Base-by-base conservation (phyloP, 2,113 vertebrate genomes). In the Mugil cephalus region DNA sequence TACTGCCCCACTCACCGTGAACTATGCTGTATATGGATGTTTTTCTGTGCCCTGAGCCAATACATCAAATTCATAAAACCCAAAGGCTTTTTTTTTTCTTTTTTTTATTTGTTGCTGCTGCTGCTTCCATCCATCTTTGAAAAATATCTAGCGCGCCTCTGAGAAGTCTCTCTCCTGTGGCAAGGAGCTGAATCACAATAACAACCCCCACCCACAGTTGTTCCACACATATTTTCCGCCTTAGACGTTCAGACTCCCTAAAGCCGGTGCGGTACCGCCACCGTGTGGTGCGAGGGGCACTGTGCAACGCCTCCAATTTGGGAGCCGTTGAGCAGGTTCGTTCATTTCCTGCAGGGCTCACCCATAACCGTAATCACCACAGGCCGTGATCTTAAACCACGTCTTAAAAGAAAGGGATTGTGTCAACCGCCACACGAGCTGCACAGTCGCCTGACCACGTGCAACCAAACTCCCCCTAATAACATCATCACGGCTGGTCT, bases 121-220 rank as follows among this genome's bases (percentile, higher is more conserved):
- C 67, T 58, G 63, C 60, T 35, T 17, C 30, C 46, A 69, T 70
- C 65, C 73, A 75, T 67, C 69, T 82, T 53, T 80, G 56, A 82
- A 72, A 85, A 77, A 77, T 38, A 81, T 50, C 54, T 69, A 60
- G 63, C 10, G 8, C 17, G 55, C 67, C 64, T 77, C 71, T 59
- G 70, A 84, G 78, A 80, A 34, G 79, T 68, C 51, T 75, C 74
- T 79, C 81, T 78, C 78, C 75, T 18, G 69, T 66, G 71, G 78
- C 3, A 65, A 76, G 68, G 61, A 86, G 79, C 66, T 77, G 80
- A 85, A 81, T 69, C 73, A 74, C 74, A 87, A 86, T 55, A 86
- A 86, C 72, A 84, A 53, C 69, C 72, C 59, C 74, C 69, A 9
- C 66, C 69, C 58, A 46, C 68, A 43, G 51, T 34, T 40, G 39